phyloP scores from a whole-genome alignment of 2,888 invertebrate genomes.

The Leucophenga montana region DNA sequence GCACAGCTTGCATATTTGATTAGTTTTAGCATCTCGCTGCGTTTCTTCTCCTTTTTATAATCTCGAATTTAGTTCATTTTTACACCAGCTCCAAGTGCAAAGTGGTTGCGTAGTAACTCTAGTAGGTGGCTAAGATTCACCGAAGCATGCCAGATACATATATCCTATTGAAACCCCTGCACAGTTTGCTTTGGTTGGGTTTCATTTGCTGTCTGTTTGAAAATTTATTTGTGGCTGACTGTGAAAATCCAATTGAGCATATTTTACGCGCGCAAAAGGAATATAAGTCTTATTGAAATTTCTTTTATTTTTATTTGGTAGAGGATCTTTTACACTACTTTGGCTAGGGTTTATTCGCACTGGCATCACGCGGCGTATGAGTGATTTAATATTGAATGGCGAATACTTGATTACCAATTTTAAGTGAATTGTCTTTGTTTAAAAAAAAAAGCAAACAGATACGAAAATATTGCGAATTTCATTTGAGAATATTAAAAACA shows the following conservation, averaged over 20 bases:
- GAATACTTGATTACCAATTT: not conserved
- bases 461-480: too few species aligned
- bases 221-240: conserved; percentile 20
- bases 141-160: not conserved
- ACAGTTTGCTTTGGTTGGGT: not conserved
- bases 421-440: not conserved
- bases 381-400: conserved; percentile 1
- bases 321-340: not conserved
- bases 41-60: not conserved
- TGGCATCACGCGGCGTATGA: conserved; percentile 10
- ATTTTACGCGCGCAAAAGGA: conserved; percentile 1
- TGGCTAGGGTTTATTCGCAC: not conserved
- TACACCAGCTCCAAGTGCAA: not conserved
- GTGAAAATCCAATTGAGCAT: conserved; percentile 26
- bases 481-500: too few species aligned
- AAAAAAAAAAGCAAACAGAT: too few species aligned
- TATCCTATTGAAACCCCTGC: too few species aligned
- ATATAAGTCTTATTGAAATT: conserved; percentile 14
- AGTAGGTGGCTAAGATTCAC: conserved; percentile 11
- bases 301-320: not conserved
- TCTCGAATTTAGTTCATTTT: conserved; percentile 11
- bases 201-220: conserved; percentile 10
- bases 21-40: conserved; percentile 14
- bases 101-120: too few species aligned
- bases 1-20: conserved; percentile 29